Evolutionary conservation across 2,113 vertebrate genomes (phyloP).

Genomic region (Fulmarus glacialis): DNA sequence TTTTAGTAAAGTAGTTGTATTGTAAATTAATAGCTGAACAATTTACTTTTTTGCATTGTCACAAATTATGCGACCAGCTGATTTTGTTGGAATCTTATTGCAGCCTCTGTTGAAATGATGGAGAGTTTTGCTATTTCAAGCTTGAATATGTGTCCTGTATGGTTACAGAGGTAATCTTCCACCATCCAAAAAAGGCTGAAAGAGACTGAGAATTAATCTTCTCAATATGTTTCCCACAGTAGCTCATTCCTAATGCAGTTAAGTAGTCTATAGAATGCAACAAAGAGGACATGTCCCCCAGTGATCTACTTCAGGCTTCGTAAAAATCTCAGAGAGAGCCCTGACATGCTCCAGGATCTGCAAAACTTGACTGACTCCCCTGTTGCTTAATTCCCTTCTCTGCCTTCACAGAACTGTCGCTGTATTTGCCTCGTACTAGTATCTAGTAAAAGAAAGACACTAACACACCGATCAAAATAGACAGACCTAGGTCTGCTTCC

Average conservation of each 20-base stretch:
- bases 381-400: neutral
- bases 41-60: neutral
- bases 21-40: neutral
- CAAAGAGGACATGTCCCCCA: neutral
- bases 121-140: neutral
- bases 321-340: neutral
- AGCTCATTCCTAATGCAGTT: neutral
- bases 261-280: neutral
- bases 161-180: neutral
- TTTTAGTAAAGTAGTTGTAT: neutral
- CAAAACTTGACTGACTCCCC: neutral
- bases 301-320: neutral
- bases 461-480: neutral
- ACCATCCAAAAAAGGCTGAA: neutral
- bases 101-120: neutral
- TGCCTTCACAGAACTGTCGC: neutral
- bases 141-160: neutral
- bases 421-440: neutral
- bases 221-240: neutral
- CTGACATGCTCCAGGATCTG: neutral
- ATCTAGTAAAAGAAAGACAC: neutral
- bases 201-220: neutral
- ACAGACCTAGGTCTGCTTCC: neutral
- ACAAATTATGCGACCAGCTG: neutral
- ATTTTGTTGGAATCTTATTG: neutral